A percentile compares a stretch with the other conserved stretches of the same genome.
Evolutionary conservation across 2,888 invertebrate genomes (phyloP).

Genomic region (Chirona hameri): DNA sequence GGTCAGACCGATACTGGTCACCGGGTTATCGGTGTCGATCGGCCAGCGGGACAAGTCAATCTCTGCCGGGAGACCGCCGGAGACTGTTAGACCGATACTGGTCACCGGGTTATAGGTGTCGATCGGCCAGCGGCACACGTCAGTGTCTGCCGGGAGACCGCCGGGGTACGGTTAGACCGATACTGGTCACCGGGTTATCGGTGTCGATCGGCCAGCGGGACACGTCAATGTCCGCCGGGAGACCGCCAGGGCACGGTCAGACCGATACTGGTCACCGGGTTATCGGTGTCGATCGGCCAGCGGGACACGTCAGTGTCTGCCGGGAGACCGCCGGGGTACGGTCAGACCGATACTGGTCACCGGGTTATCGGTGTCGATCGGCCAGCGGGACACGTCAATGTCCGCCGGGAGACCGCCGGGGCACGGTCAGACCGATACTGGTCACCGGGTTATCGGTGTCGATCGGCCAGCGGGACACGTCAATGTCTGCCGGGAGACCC

Average conservation of each 20-base stretch:
- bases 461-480: constrained; percentile 24
- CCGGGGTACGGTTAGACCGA: background rate
- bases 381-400: constrained; percentile 23
- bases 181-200: background rate
- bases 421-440: background rate
- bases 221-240: constrained; percentile 8
- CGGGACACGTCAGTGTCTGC: constrained; percentile 11
- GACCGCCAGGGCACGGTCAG: background rate
- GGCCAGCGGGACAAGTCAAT: constrained; percentile 26
- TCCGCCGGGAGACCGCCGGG: background rate
- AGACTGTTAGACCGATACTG: background rate
- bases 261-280: background rate
- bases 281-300: constrained; percentile 13
- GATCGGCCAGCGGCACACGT: constrained; percentile 25
- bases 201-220: constrained; percentile 12
- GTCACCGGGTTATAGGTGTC: background rate
- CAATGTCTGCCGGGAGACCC: background rate
- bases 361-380: background rate
- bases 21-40: background rate
- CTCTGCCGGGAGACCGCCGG: background rate
- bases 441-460: background rate
- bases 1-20: background rate
- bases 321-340: background rate
- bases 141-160: background rate
- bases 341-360: background rate